phyloP scores from a whole-genome alignment of 2,888 invertebrate genomes.

The Sepiola atlantica region DNA sequence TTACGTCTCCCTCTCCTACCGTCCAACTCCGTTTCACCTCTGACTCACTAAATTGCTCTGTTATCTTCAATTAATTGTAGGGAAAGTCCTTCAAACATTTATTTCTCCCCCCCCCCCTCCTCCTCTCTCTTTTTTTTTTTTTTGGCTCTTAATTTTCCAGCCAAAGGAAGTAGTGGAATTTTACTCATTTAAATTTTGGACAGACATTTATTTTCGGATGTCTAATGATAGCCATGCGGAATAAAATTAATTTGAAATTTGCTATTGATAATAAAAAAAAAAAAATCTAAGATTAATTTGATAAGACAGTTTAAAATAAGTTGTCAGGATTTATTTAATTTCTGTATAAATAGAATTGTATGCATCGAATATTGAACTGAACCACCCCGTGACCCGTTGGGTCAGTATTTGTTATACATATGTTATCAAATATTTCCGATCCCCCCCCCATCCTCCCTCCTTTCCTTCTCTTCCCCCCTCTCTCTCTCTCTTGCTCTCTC shows the following conservation, averaged over 20 bases:
- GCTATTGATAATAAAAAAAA: not conserved
- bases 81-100: not conserved
- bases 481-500: no score
- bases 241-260: not conserved
- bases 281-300: not conserved
- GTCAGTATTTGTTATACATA: no score
- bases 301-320: not conserved
- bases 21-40: not conserved
- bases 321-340: not conserved
- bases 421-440: no score
- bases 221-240: slow-evolving; percentile 4
- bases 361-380: no score
- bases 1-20: not conserved
- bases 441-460: no score
- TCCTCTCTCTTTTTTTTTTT: no score
- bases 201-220: not conserved
- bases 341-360: no score
- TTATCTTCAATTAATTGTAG: slow-evolving; percentile 20
- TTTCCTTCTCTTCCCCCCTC: no score
- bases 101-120: not conserved
- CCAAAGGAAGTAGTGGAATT: slow-evolving; percentile 19
- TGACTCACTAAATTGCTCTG: not conserved
- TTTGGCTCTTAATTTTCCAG: not conserved
- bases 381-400: no score
- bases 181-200: slow-evolving; percentile 6